A percentile compares a stretch with the other conserved stretches of the same genome.
These are phyloP conservation scores for Eurytoma californica DNA, from an alignment of 2,888 invertebrate species.

Conservation along the genomic window DNA sequence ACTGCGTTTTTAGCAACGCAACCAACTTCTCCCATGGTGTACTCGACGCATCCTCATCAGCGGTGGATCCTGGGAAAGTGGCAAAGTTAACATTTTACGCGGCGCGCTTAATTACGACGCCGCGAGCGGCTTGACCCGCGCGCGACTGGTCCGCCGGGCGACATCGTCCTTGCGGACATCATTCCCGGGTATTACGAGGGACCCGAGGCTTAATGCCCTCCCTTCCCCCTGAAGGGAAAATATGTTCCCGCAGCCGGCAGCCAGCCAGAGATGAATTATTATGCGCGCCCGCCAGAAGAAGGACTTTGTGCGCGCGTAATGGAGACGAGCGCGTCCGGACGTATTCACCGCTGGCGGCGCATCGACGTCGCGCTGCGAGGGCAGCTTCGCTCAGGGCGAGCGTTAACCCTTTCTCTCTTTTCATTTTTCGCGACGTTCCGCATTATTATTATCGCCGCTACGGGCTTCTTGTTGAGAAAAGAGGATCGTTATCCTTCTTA, in stretches of 20 bases:
- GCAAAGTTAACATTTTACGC: constrained; percentile 40
- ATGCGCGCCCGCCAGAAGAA: constrained; percentile 23
- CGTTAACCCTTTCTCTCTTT: no score
- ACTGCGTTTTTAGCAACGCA: no score
- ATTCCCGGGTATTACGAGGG: constrained; percentile 51
- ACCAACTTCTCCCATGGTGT: no score
- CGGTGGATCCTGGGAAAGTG: constrained; percentile 12
- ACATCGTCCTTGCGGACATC: constrained; percentile 39
- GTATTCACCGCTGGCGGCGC: no score
- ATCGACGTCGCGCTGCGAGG: no score
- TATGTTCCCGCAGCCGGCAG: not conserved
- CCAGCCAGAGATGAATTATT: constrained; percentile 44
- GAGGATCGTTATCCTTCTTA: no score
- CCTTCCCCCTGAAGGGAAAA: constrained; percentile 43
- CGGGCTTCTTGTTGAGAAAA: no score
- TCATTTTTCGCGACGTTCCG: no score
- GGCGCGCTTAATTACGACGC: constrained; percentile 42
- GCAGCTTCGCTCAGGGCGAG: no score
- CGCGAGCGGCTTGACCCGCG: not conserved
- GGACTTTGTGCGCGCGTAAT: constrained; percentile 5
- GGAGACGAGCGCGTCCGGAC: constrained; percentile 11
- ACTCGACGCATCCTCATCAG: constrained; percentile 38
- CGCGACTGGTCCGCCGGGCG: not conserved
- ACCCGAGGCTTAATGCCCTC: constrained; percentile 39
- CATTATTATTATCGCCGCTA: no score